Percentiles rank a stretch among this genome's conserved stretches.
Evolutionary conservation across 2,888 invertebrate genomes (phyloP).

Genomic region (Heliothis peltigera): DNA sequence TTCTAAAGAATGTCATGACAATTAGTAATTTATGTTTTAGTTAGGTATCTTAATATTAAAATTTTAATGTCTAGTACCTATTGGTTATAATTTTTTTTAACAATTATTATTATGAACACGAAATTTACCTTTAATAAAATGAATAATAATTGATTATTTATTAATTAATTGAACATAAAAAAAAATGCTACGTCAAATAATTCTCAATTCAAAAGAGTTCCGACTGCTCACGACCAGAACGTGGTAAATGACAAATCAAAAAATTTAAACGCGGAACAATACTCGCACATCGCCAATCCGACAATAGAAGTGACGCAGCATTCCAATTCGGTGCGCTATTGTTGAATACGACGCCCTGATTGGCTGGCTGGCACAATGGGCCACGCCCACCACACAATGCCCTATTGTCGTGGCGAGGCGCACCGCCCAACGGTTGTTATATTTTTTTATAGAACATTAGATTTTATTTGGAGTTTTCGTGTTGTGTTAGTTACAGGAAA

Average conservation of each 20-base stretch:
- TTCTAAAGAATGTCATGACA: too few species aligned
- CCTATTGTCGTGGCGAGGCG: constrained; percentile 83
- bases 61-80: too few species aligned
- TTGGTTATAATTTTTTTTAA: too few species aligned
- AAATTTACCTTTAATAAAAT: too few species aligned
- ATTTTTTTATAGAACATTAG: constrained; percentile 58
- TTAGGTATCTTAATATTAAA: too few species aligned
- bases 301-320: constrained; percentile 84
- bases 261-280: constrained; percentile 73
- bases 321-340: constrained; percentile 89
- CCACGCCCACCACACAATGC: constrained; percentile 87
- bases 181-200: not conserved
- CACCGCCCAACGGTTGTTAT: constrained; percentile 76
- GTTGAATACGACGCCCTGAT: constrained; percentile 81
- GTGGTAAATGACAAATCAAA: constrained; percentile 63
- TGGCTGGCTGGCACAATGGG: constrained; percentile 86
- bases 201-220: not conserved
- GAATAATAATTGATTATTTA: not conserved
- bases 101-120: too few species aligned
- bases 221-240: constrained; percentile 57
- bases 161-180: not conserved
- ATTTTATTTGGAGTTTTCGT: constrained; percentile 32
- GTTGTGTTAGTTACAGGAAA: not conserved
- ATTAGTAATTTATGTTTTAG: too few species aligned
- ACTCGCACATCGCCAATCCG: constrained; percentile 79